phyloP scores from a whole-genome alignment of 2,797 vertebrate genomes.

The Orientallactaga sibirica region DNA sequence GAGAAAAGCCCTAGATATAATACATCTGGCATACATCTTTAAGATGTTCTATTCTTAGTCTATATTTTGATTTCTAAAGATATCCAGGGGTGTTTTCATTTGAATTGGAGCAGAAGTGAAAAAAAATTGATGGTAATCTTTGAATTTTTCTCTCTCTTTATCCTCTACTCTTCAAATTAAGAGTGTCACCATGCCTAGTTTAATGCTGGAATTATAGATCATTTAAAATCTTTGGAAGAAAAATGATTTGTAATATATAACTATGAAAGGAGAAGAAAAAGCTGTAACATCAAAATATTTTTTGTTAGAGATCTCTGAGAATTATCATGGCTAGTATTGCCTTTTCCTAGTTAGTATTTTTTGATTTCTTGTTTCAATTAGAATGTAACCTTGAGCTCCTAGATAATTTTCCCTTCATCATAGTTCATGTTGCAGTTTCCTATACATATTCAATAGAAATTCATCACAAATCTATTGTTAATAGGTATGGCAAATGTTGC shows the following conservation, averaged over 20 bases:
- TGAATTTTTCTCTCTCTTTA: slow-evolving; percentile 32
- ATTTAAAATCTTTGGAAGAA: neutral
- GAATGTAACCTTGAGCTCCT: neutral
- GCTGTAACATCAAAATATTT: neutral
- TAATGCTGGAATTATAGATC: slow-evolving; percentile 34
- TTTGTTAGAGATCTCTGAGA: neutral
- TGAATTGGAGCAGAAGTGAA: slow-evolving; percentile 43
- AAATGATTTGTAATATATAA: neutral
- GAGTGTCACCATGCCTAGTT: neutral
- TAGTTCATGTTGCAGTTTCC: neutral
- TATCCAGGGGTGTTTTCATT: slow-evolving; percentile 68
- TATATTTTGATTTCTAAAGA: slow-evolving; percentile 69
- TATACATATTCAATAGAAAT: neutral
- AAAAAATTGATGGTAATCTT: neutral
- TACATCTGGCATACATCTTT: slow-evolving; percentile 71
- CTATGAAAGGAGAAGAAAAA: slow-evolving; percentile 9
- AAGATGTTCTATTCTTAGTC: slow-evolving; percentile 72
- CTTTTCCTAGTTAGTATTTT: neutral
- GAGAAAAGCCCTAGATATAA: slow-evolving; percentile 74
- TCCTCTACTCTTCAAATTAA: slow-evolving; percentile 21
- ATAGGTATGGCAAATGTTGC: neutral
- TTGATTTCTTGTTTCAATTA: neutral
- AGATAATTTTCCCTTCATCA: neutral
- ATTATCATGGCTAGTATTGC: neutral
- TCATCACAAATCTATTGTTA: neutral